These are phyloP conservation scores for Agrilus mali DNA, from an alignment of 2,888 invertebrate genomes.

Conservation along the genomic window DNA sequence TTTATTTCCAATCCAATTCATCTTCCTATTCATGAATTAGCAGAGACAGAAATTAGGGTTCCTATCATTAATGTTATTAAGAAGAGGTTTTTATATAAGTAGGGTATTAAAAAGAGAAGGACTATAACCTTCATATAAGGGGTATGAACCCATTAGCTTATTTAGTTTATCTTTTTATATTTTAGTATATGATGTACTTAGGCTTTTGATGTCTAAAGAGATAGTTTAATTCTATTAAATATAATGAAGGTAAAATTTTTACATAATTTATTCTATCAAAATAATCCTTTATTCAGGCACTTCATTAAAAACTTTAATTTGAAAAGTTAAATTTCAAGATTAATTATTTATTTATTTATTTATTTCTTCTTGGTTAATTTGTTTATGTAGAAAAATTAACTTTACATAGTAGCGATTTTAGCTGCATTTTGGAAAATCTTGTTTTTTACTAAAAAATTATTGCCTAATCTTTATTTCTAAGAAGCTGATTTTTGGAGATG, in stretches of 20 bases:
- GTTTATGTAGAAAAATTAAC: too few species aligned
- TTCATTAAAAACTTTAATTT: conserved; percentile 20
- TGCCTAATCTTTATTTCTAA: too few species aligned
- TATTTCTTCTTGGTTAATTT: too few species aligned
- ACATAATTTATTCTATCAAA: conserved; percentile 49
- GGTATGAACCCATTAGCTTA: conserved; percentile 38
- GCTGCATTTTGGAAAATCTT: too few species aligned
- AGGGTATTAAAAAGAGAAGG: conserved; percentile 42
- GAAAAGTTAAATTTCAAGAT: conserved; percentile 9
- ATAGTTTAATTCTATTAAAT: conserved; percentile 50
- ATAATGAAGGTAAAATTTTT: conserved; percentile 32
- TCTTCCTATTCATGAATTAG: conserved; percentile 34
- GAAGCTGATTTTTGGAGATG: too few species aligned
- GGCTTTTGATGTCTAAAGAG: conserved; percentile 47
- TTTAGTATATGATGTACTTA: conserved; percentile 50
- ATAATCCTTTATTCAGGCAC: conserved; percentile 46
- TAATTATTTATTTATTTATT: too few species aligned
- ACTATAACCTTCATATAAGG: conserved; percentile 34
- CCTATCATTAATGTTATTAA: conserved; percentile 36
- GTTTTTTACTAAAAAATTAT: neutral
- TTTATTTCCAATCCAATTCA: conserved; percentile 55
- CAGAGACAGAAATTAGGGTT: conserved; percentile 38
- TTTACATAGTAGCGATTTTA: too few species aligned
- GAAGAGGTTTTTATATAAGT: conserved; percentile 40
- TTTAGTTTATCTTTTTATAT: conserved; percentile 46